These are phyloP conservation scores for Muntiacus muntjak DNA, from an alignment of 2,113 vertebrate genomes.

Conservation along the genomic window DNA sequence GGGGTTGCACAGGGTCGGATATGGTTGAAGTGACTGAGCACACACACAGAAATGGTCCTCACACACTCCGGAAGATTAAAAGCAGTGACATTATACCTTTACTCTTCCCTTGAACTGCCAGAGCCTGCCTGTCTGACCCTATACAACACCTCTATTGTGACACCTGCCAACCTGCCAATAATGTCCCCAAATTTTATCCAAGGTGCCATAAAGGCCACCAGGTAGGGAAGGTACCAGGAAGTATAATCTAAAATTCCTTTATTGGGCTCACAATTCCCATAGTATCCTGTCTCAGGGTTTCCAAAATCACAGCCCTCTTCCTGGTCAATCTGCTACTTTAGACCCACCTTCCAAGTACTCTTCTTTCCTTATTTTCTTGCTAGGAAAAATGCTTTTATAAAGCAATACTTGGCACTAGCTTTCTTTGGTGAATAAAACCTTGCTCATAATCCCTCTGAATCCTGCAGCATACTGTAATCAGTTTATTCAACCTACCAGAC, in stretches of 20 bases:
- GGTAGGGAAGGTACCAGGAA: background rate
- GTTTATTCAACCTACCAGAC: slow-evolving; percentile 75
- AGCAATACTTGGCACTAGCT: slow-evolving; percentile 66
- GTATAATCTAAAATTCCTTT: background rate
- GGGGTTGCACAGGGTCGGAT: background rate
- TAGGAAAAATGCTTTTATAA: background rate
- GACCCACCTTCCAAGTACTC: background rate
- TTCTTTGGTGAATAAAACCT: slow-evolving; percentile 68
- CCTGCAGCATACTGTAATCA: slow-evolving; percentile 66
- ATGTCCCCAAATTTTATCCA: background rate
- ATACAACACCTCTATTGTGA: background rate
- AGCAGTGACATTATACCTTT: background rate
- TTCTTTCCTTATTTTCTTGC: background rate
- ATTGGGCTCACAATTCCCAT: background rate
- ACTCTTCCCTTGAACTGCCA: background rate
- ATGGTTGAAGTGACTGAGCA: background rate
- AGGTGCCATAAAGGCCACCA: background rate
- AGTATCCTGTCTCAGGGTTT: background rate
- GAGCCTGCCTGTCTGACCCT: background rate
- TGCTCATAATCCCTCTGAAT: slow-evolving; percentile 70
- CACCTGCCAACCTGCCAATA: background rate
- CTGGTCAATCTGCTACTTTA: background rate
- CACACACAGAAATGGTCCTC: background rate
- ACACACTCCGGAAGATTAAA: background rate
- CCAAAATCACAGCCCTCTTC: background rate